phyloP scores from a whole-genome alignment of 2,113 vertebrate species.

The Corydoras sp. region DNA sequence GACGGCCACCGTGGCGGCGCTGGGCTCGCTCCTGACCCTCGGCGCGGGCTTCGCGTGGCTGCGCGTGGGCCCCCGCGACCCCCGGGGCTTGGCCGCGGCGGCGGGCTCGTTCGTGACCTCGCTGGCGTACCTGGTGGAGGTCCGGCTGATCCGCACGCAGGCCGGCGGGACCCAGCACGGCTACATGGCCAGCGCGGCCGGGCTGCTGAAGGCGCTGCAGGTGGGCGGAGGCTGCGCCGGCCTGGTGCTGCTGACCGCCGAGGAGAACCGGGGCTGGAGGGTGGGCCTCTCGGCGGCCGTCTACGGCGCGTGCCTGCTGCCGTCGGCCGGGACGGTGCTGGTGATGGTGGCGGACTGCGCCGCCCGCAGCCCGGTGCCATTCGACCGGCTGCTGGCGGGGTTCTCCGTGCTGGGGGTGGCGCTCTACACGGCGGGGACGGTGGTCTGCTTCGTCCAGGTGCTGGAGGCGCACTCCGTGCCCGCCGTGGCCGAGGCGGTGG shows the following conservation, averaged over 20 bases:
- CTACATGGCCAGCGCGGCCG: slow-evolving; percentile 66
- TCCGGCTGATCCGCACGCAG: slow-evolving; percentile 47
- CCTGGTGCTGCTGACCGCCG: slow-evolving; percentile 45
- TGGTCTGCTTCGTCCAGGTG: slow-evolving; percentile 53
- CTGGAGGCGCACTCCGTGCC: background rate
- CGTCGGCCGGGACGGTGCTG: slow-evolving; percentile 53
- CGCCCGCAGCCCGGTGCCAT: slow-evolving; percentile 57
- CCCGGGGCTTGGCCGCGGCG: slow-evolving; percentile 30
- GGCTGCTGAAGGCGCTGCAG: slow-evolving; percentile 64
- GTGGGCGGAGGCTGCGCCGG: slow-evolving; percentile 58
- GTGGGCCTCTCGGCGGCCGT: slow-evolving; percentile 32
- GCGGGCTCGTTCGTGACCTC: slow-evolving; percentile 53
- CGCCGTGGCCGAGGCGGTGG: slow-evolving; percentile 34
- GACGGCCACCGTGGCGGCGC: slow-evolving; percentile 52
- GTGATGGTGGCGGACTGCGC: slow-evolving; percentile 64
- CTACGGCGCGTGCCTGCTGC: slow-evolving; percentile 52
- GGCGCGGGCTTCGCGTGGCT: slow-evolving; percentile 52
- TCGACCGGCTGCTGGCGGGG: slow-evolving; percentile 56
- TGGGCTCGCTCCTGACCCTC: slow-evolving; percentile 57
- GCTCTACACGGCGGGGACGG: slow-evolving; percentile 54
- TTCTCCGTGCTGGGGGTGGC: slow-evolving; percentile 60
- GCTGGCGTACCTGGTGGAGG: slow-evolving; percentile 58
- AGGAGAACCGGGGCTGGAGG: slow-evolving; percentile 33
- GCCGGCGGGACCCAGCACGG: slow-evolving; percentile 52
- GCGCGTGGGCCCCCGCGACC: slow-evolving; percentile 25